Percentiles rank a stretch among this genome's conserved stretches.
Evolutionary conservation across 92 coral and sea anemone genomes (phyloP).

Genomic region (Paramuricea clavata): DNA sequence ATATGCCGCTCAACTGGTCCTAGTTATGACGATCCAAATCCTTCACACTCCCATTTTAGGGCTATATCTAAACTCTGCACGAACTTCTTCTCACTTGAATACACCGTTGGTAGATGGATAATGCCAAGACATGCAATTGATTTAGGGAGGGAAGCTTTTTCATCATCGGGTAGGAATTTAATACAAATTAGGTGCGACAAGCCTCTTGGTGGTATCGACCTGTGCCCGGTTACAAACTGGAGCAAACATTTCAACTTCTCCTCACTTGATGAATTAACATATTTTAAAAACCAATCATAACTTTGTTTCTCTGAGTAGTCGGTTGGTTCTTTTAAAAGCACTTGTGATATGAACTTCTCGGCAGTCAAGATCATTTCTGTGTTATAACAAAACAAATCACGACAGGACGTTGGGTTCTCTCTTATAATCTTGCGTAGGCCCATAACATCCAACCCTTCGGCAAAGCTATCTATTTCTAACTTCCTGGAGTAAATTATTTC

Average conservation of each 20-base stretch:
- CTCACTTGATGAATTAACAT: conserved; percentile 21
- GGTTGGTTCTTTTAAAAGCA: not conserved
- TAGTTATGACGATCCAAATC: conserved; percentile 32
- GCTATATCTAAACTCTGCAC: conserved; percentile 17
- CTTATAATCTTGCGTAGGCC: not conserved
- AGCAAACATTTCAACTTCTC: conserved; percentile 5
- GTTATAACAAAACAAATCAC: conserved; percentile 12
- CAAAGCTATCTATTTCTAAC: conserved; percentile 25
- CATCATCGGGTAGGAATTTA: conserved; percentile 19
- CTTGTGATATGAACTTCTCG: not conserved
- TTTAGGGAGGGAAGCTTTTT: not conserved
- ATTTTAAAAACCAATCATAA: conserved; percentile 7
- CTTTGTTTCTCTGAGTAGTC: conserved; percentile 5
- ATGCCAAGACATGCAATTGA: conserved; percentile 2
- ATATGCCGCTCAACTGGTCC: too few species aligned
- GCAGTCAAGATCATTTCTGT: not conserved
- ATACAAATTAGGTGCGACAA: not conserved
- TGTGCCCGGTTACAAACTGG: conserved; percentile 17
- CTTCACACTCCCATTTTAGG: conserved; percentile 3
- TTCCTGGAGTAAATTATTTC: conserved; percentile 15
- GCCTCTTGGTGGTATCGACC: conserved; percentile 21
- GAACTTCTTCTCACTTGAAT: conserved; percentile 5
- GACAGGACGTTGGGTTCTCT: not conserved
- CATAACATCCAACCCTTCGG: conserved; percentile 24
- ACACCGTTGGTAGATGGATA: conserved; percentile 20